A percentile compares a stretch with the other conserved stretches of the same genome.
Evolutionary conservation across 2,797 vertebrate species (phyloP).

Genomic region (Podargus strigoides): DNA sequence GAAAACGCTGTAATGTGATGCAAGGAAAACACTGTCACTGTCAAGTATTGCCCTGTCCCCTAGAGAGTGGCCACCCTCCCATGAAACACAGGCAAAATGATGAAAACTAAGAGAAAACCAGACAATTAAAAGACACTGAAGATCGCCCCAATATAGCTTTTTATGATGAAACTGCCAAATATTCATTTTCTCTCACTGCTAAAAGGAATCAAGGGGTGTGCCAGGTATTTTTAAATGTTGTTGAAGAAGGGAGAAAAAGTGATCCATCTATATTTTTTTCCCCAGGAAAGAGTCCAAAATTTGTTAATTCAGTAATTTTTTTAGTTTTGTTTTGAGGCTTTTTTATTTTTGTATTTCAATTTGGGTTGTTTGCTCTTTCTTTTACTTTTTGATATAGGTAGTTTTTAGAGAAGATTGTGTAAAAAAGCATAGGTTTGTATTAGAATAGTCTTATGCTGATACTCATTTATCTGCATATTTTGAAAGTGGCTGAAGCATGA

Average conservation of each 20-base stretch:
- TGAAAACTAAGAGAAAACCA: neutral
- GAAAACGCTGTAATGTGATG: neutral
- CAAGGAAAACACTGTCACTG: neutral
- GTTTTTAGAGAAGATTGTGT: neutral
- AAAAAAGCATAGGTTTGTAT: neutral
- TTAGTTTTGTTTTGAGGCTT: neutral
- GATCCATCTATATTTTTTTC: neutral
- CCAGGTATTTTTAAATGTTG: neutral
- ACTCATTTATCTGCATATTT: neutral
- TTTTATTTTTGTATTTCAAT: neutral
- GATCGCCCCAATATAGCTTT: neutral
- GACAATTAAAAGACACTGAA: neutral
- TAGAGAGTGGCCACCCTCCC: neutral
- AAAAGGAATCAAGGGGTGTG: neutral
- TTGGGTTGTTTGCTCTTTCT: too few species aligned
- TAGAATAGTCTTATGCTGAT: neutral
- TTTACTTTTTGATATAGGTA: neutral
- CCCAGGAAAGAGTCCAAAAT: neutral
- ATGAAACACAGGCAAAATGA: neutral
- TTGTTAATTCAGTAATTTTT: neutral
- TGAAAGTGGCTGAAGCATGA: slow-evolving; percentile 18
- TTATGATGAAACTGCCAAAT: neutral
- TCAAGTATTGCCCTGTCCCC: neutral
- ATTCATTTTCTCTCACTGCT: neutral
- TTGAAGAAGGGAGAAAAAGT: neutral